phyloP scores from a whole-genome alignment of 2,113 vertebrate genomes.

The Chionomys nivalis region DNA sequence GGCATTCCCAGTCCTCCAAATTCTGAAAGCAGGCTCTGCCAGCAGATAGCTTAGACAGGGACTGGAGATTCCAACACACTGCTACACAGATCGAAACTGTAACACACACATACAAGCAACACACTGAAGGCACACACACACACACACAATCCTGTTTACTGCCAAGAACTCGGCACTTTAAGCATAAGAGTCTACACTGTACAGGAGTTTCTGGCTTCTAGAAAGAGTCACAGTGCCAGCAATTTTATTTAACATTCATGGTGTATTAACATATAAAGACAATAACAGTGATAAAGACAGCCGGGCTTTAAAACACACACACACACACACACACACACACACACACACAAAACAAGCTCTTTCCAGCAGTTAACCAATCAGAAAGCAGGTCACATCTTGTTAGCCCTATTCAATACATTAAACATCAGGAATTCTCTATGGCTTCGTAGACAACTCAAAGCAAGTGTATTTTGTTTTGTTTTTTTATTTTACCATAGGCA shows the following conservation, averaged over 20 bases:
- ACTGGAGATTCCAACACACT: constrained; percentile 55
- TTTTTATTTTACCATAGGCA: constrained; percentile 77
- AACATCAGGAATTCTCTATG: constrained; percentile 83
- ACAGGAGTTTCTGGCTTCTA: constrained; percentile 44
- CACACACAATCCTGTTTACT: background rate
- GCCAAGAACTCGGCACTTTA: constrained; percentile 25
- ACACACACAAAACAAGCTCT: constrained; percentile 72
- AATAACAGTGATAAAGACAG: constrained; percentile 44
- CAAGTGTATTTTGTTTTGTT: constrained; percentile 79
- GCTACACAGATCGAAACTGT: constrained; percentile 37
- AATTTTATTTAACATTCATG: constrained; percentile 56
- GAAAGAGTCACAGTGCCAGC: constrained; percentile 11
- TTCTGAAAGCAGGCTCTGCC: constrained; percentile 59
- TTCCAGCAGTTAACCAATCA: constrained; percentile 80
- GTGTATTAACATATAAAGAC: constrained; percentile 64
- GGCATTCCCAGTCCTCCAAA: background rate
- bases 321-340: background rate
- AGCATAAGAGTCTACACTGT: constrained; percentile 61
- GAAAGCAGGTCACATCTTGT: constrained; percentile 86
- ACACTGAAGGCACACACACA: background rate
- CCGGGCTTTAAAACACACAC: background rate
- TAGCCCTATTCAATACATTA: constrained; percentile 84
- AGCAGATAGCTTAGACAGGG: constrained; percentile 22
- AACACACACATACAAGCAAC: background rate
- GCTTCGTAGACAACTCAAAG: constrained; percentile 79